Conservation (phyloP, 2,113 vertebrate genomes). For the Piaya cayana region DNA sequence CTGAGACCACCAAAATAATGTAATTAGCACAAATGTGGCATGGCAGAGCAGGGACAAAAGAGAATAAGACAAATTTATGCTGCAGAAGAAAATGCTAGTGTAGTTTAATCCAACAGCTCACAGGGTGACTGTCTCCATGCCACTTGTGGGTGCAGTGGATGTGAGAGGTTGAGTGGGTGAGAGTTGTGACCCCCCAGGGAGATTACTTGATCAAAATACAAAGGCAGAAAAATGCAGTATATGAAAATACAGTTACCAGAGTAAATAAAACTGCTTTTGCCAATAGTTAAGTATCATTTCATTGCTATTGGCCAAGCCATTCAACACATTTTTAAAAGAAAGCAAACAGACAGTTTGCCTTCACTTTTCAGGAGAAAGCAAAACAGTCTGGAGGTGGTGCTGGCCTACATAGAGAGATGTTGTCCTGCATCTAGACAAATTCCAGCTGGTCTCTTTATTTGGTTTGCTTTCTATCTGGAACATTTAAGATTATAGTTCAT, state of each 20-base stretch:
- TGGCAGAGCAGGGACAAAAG: constrained; percentile 37
- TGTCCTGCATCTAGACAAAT: background rate
- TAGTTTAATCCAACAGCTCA: constrained; percentile 38
- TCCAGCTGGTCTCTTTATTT: background rate
- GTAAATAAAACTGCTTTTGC: constrained; percentile 25
- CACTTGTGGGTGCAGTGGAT: background rate
- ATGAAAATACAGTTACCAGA: constrained; percentile 22
- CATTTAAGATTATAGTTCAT: background rate
- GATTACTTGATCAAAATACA: background rate
- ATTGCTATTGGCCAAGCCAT: background rate
- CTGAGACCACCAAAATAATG: constrained; percentile 51
- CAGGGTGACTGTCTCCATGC: background rate
- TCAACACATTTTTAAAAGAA: background rate
- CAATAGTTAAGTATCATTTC: constrained; percentile 3
- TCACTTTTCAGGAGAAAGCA: constrained; percentile 1
- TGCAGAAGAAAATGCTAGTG: constrained; percentile 34
- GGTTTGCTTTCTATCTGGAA: background rate
- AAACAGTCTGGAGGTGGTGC: constrained; percentile 3
- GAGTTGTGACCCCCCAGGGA: background rate
- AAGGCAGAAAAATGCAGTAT: background rate
- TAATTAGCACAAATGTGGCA: constrained; percentile 52
- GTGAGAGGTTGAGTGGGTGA: background rate
- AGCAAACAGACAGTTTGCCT: background rate
- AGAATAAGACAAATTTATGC: constrained; percentile 45
- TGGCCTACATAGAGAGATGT: background rate